Evolutionary conservation across 1,140 invertebrate genomes (phyloP), one percentile per base, ranked within the genome.

Genomic region (Drosophila seguyi): DNA sequence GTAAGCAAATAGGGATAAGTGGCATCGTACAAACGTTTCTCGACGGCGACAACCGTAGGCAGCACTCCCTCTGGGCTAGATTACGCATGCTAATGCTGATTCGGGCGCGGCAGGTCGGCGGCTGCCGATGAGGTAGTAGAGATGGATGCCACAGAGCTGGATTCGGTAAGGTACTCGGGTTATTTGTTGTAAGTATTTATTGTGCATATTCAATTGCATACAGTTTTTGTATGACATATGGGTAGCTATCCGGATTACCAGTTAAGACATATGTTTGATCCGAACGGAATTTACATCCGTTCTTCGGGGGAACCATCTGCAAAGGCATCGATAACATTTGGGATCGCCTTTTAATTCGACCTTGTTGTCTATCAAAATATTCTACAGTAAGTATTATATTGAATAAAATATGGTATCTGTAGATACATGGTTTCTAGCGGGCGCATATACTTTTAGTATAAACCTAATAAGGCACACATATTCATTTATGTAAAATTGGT

Each of bases 381-480:
- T 77, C 80, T 87, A 87, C 62, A 87, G 62, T 88, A 76, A 73
- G 45, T 71, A 55, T 80, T 88, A 83, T 72, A 56, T 57, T 59
- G 52, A 45, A 55, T 75, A 44, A 63, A 62, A 22, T 62, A 41
- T 44, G 58, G 34, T 50, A 39, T 41, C 14, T 65, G 20, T 72
- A 22, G 34, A 52, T 57, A 57, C n/a, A 47, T 47, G 48, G 42
- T 60, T 57, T 45, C 20, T 48, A 69, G 45, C 61, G 65, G 60
- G 44, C 61, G 72, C 39, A 82, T 71, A 77, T 72, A 68, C 80
- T 88, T 88, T 67, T 25, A 79, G 78, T 81, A 90, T 90, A 92
- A 92, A 92, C 91, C 81, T 92, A 92, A 81, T 92, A 92, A 92
- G 91, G 91, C 91, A 92, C 91, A 90, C 82, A 86, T 83, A 90